phyloP scores from a whole-genome alignment of 1,140 invertebrate genomes.

The Brachystomella parvula region DNA sequence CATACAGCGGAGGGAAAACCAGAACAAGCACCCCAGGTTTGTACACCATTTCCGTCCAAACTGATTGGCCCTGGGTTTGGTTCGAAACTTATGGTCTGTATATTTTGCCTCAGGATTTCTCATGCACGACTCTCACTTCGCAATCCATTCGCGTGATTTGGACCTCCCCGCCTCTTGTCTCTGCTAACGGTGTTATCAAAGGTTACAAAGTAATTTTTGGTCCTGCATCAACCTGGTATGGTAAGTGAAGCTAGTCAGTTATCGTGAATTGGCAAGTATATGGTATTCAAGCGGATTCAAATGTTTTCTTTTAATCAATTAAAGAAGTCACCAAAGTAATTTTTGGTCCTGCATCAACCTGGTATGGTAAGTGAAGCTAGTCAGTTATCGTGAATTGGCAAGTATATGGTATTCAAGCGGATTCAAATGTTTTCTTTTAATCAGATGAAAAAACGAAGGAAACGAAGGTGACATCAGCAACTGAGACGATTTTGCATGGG shows the following conservation, averaged over 20 bases:
- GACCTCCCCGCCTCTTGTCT: conserved; percentile 78
- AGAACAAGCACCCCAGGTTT: conserved; percentile 72
- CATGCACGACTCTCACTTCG: conserved; percentile 82
- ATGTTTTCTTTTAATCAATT: conserved; percentile 50
- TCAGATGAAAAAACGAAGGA: conserved; percentile 82
- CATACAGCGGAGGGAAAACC: conserved; percentile 88
- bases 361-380: conserved; percentile 75
- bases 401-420: background rate
- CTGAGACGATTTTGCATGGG: conserved; percentile 83
- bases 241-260: too few species aligned
- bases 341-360: conserved; percentile 81
- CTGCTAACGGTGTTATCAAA: conserved; percentile 89
- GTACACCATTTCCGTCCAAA: background rate
- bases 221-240: conserved; percentile 81
- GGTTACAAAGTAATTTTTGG: conserved; percentile 95
- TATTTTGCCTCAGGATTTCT: conserved; percentile 54
- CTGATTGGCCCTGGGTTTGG: too few species aligned
- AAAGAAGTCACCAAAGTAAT: conserved; percentile 77
- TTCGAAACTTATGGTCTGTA: background rate
- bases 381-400: conserved; percentile 39
- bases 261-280: conserved; percentile 36
- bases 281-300: background rate
- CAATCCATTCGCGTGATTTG: conserved; percentile 88
- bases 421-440: conserved; percentile 31
- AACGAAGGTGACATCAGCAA: conserved; percentile 80